These are phyloP conservation scores for Drosophila gunungcola DNA, from an alignment of 1,140 invertebrate species.

Conservation along the genomic window DNA sequence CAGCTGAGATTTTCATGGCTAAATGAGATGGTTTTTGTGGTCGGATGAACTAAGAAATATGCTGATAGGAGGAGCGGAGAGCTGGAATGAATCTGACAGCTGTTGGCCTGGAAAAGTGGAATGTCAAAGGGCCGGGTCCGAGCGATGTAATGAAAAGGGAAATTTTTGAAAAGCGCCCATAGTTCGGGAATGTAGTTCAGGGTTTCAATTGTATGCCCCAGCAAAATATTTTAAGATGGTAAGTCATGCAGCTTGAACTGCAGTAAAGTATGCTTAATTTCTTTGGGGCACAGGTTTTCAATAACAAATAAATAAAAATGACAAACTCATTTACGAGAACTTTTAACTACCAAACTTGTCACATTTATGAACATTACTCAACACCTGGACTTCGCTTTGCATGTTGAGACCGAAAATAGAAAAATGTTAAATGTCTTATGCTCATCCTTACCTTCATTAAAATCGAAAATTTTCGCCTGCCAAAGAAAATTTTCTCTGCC, in stretches of 20 bases:
- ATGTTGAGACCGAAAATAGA: neutral
- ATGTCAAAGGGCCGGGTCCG: slow-evolving; percentile 52
- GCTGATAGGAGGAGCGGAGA: slow-evolving; percentile 39
- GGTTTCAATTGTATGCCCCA: slow-evolving; percentile 14
- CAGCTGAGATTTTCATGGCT: slow-evolving; percentile 77
- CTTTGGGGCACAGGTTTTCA: too few species aligned
- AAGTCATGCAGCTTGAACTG: neutral
- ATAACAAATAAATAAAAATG: too few species aligned
- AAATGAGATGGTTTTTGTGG: slow-evolving; percentile 82
- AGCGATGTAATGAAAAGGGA: slow-evolving; percentile 53
- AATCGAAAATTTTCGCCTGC: slow-evolving; percentile 18
- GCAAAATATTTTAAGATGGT: slow-evolving; percentile 5
- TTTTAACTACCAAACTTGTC: neutral
- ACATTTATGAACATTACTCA: neutral
- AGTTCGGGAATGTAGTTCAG: slow-evolving; percentile 31
- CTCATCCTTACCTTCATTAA: slow-evolving; percentile 30
- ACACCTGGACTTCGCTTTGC: neutral
- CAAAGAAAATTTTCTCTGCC: slow-evolving; percentile 1
- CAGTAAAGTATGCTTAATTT: neutral
- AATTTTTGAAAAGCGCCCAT: slow-evolving; percentile 33
- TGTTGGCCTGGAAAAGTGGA: slow-evolving; percentile 60
- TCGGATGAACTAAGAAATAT: slow-evolving; percentile 60
- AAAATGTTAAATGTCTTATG: neutral
- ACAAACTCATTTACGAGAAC: too few species aligned
- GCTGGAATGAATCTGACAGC: slow-evolving; percentile 60